Base-by-base conservation (phyloP, 2,113 vertebrate species). In the Ivindomyrus marchei region DNA sequence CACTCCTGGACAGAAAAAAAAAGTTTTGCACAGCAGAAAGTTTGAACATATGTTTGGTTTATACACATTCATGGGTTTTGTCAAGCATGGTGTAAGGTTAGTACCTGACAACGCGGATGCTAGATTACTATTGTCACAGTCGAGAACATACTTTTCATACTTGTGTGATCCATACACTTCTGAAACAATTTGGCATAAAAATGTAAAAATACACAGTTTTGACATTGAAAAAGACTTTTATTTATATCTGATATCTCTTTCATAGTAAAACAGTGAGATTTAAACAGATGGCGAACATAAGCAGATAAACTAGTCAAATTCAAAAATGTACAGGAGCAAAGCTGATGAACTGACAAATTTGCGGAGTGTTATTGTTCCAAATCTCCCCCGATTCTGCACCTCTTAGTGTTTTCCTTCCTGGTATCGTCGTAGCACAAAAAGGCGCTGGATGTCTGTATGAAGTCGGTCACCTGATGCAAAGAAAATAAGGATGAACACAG, bases 361-460 rank as follows among this genome's bases (percentile, higher is more conserved):
- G 6, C 2, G 6, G 27, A 56, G 15, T 39, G 45, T 1, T 46
- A 24, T 15, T 42, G 7, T 39, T 15, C 31, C 27, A 24, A 77
- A 93, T 93, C 93, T 95, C 93, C 94, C 93, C 93, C 94, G 93
- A 94, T 93, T 94, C 91, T 90, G 93, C 93, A 94, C 94, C 93
- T 95, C 94, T 93, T 94, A 94, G 94, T 94, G 94, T 2, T 95
- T 95, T 96, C 94, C 95, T 95, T 96, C 96, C 95, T 95, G 95
- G 95, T 94, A 94, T 95, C 94, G 95, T 94, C 95, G 62, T 91
- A 94, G 94, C 93, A 91, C 95, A 95, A 95, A 96, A 95, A 96
- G 93, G 92, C 90, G 90, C 90, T 92, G 93, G 91, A 93, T 94
- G 94, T 95, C 95, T 94, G 95, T 95, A 93, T 95, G 93, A 95